Conservation (phyloP, 2,113 vertebrate species). For the Anolis sagrei region DNA sequence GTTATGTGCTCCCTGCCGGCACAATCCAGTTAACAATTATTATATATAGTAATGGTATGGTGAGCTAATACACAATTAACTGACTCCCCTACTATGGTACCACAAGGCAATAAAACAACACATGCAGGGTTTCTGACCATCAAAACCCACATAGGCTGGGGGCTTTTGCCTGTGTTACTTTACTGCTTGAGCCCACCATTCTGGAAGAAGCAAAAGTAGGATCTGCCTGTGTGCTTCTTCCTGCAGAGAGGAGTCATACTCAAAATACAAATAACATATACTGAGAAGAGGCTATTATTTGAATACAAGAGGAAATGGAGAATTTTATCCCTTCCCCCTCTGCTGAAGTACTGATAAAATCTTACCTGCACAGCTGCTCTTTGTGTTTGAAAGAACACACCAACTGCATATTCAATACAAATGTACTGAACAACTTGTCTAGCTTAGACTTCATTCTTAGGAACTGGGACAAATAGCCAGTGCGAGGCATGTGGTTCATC, state of each 20-base stretch:
- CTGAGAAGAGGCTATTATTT: not conserved
- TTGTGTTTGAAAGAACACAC: no score
- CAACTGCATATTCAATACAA: no score
- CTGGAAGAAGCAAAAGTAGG: not conserved
- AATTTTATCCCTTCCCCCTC: no score
- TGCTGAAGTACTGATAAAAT: no score
- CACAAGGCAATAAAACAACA: not conserved
- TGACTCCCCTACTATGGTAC: not conserved
- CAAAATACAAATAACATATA: not conserved
- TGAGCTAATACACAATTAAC: not conserved
- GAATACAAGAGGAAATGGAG: no score
- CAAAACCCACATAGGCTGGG: not conserved
- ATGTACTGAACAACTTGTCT: no score
- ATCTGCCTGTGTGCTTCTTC: not conserved
- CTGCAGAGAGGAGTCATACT: not conserved
- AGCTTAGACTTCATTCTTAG: no score
- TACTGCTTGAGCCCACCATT: not conserved
- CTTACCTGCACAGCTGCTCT: no score
- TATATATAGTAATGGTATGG: not conserved
- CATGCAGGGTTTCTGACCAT: not conserved
- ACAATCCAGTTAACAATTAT: not conserved
- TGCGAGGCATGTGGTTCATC: no score
- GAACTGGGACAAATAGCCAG: no score
- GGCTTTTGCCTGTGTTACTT: not conserved
- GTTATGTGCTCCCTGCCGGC: no score